Base-by-base conservation (phyloP, 2,888 invertebrate genomes). In the Euproctis similis region DNA sequence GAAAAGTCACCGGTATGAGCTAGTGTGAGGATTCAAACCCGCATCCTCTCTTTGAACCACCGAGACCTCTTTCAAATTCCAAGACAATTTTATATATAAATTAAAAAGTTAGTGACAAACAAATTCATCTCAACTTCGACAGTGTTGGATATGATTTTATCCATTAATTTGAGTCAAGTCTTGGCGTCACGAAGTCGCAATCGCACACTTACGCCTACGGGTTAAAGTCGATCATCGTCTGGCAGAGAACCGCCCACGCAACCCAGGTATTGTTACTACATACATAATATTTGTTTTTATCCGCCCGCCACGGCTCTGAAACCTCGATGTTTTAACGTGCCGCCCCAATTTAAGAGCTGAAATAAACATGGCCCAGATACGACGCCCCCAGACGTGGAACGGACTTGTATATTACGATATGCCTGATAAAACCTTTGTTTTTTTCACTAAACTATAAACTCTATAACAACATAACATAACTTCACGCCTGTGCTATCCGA, bases 311-410 rank as follows among this genome's bases (percentile, higher is more conserved):
- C 56, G 50, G 51, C 55, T 70, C 53, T 58, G 62, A 70, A 73
- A 70, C 74, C 72, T 62, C 68, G 68, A 73, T 72, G 74, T 70
- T 61, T 72, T 65, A 75, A 73, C 74, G 66, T 68, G 66, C 60
- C 67, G 78, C 60, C 71, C 77, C 65, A 78, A 74, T 78, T 84
- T 66, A 62, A 61, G 58, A 56, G 67, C 76, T 63, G 60, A 81
- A 81, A 84, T 84, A 81, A 74, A 61, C 46, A 34, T 71, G 78
- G 65, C 71, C 78, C 67, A 78, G 59, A 69, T 81, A 62, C 53
- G 12, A 34, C 50, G 52, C 53, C 63, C 62, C 63, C 62, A 46
- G 56, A 46, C 56, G 51, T 46, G 49, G 49, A 48, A 52, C 59
- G 54, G 46, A 54, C 53, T 43, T 46, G 44, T n/a, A n/a, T 42